Evolutionary conservation across 2,797 vertebrate species (phyloP), one percentile per base, ranked within the genome.

Genomic region (Oryzias dopingdopingensis): DNA sequence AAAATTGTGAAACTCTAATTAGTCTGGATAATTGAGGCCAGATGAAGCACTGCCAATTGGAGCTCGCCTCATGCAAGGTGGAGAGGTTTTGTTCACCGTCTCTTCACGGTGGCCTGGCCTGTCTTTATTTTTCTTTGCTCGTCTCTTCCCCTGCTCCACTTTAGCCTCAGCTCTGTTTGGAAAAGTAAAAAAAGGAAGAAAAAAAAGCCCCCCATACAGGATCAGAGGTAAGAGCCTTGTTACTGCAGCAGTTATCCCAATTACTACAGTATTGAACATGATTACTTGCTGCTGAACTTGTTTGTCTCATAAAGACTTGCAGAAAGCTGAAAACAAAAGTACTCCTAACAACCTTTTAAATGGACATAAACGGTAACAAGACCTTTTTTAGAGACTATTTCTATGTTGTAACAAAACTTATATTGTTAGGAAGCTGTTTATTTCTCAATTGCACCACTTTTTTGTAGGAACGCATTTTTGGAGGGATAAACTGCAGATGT

Each of bases 1-100:
- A 85, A 90, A 90, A 86, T 92, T 86, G 89, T 90, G 86, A 87
- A 90, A 91, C 87, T 91, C 87, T 91, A 92, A 93, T 92, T 92
- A 92, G 87, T 88, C 86, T 32, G 80, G 89, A 89, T 92, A 92
- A 92, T 92, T 92, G 90, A 88, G 74, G 81, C 79, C 65, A 87
- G 88, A 90, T 90, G 88, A 91, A 91, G 86, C 80, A 65, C 85
- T 81, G 85, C 83, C 88, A 90, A 86, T 91, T 81, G 84, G 79
- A 71, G 85, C 77, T 79, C 26, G 81, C 87, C 88, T 86, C 80
- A 69, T 85, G 77, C 80, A 91, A 91, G 91, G 89, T 91, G 90
- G 89, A 89, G 86, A 82, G 89, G 82, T 90, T 91, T 90, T 91
- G 82, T 91, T 88, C 88, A 47, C 74, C 62, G 72, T 84, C 80